Evolutionary conservation across 2,888 invertebrate genomes (phyloP).

Genomic region (Hyposoter dolosus): DNA sequence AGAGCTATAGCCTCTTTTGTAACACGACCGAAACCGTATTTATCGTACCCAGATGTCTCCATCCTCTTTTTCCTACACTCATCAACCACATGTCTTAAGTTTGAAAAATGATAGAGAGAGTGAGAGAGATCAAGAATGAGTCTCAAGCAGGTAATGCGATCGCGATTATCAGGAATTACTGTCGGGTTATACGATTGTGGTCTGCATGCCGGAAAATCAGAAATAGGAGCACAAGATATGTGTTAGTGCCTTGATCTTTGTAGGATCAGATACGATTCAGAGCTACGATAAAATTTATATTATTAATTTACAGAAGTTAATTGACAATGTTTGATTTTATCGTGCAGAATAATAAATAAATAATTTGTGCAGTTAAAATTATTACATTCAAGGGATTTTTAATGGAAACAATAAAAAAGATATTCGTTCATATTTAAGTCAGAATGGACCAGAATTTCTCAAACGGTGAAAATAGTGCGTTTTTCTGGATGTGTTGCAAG

Average conservation of each 20-base stretch:
- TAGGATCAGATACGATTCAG: not conserved
- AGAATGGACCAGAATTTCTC: constrained; percentile 75
- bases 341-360: not conserved
- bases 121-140: constrained; percentile 16
- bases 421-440: constrained; percentile 41
- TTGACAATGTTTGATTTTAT: too few relatives aligned
- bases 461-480: constrained; percentile 68
- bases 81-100: not conserved
- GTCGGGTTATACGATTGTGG: constrained; percentile 31
- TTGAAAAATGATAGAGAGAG: constrained; percentile 6
- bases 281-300: not conserved
- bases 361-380: not conserved
- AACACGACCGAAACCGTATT: constrained; percentile 61
- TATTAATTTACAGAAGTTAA: not conserved
- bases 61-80: not conserved
- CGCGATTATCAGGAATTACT: constrained; percentile 83
- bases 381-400: not conserved
- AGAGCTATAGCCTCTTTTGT: constrained; percentile 18
- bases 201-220: constrained; percentile 19
- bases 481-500: constrained; percentile 1
- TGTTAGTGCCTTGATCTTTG: not conserved
- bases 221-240: not conserved
- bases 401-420: constrained; percentile 12
- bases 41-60: constrained; percentile 51
- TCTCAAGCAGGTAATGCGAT: constrained; percentile 77